Conservation (phyloP, 2,113 vertebrate genomes). For the Bujurquina vittata region DNA sequence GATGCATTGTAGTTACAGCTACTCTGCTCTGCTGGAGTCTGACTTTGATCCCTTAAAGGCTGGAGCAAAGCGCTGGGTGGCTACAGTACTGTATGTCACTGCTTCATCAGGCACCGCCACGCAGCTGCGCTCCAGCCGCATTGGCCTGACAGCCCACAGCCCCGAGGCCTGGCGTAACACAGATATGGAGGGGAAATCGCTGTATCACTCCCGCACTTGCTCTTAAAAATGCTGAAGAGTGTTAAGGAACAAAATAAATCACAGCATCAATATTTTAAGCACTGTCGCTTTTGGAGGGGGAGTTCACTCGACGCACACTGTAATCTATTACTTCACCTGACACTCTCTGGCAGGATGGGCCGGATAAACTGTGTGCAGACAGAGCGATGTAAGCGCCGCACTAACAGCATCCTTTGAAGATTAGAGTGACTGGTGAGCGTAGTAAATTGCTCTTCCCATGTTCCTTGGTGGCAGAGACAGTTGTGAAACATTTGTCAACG, state of each 20-base stretch:
- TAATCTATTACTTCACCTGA: constrained; percentile 61
- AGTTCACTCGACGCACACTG: constrained; percentile 22
- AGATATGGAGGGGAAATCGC: constrained; percentile 27
- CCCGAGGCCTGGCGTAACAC: constrained; percentile 22
- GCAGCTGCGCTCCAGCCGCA: constrained; percentile 7
- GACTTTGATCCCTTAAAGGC: constrained; percentile 61
- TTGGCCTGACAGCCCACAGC: background rate
- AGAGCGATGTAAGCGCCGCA: constrained; percentile 32
- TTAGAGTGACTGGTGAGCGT: constrained; percentile 60
- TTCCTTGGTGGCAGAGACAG: constrained; percentile 38
- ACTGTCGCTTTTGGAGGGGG: constrained; percentile 9
- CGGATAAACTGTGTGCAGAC: constrained; percentile 6
- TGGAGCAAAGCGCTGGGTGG: background rate
- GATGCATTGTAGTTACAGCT: constrained; percentile 37
- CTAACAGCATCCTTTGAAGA: constrained; percentile 65
- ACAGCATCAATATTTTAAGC: constrained; percentile 45
- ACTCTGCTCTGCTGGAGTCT: constrained; percentile 49
- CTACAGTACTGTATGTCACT: background rate
- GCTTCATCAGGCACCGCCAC: constrained; percentile 2
- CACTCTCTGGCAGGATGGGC: constrained; percentile 39
- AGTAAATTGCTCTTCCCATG: constrained; percentile 59
- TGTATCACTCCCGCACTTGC: background rate
- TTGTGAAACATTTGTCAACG: constrained; percentile 48
- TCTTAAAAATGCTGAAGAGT: background rate
- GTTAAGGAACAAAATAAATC: constrained; percentile 26